Evolutionary conservation across 2,888 invertebrate genomes (phyloP).

Genomic region (Phengaris alcon): DNA sequence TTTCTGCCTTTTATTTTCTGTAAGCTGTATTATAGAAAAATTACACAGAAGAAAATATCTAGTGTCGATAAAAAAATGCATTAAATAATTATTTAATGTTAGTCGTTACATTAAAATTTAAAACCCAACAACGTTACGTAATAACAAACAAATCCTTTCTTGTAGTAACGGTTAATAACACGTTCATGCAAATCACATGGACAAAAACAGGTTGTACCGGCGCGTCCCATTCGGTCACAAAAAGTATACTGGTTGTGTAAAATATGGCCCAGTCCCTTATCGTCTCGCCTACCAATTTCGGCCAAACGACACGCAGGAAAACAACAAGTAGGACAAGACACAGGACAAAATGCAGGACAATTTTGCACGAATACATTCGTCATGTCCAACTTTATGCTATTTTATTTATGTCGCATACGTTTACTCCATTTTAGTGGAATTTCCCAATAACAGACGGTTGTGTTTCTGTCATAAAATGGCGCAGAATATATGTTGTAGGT

Average conservation of each 20-base stretch:
- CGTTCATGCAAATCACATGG: neutral
- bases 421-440: neutral
- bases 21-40: too few relatives aligned
- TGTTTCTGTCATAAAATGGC: neutral
- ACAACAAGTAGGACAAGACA: neutral
- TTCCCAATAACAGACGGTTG: neutral
- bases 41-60: too few relatives aligned
- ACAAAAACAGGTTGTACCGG: neutral
- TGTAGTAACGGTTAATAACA: too few relatives aligned
- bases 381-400: neutral
- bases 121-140: too few relatives aligned
- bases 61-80: too few relatives aligned
- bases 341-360: constrained; percentile 3
- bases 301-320: neutral
- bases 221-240: neutral
- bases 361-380: neutral
- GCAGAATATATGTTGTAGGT: neutral
- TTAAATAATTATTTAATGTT: too few relatives aligned
- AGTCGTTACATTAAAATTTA: too few relatives aligned
- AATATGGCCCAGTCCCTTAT: constrained; percentile 10
- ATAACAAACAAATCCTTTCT: too few relatives aligned
- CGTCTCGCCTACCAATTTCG: neutral
- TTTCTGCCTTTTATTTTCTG: too few relatives aligned
- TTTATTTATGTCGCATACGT: constrained; percentile 13
- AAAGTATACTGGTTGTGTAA: neutral